These are phyloP conservation scores for Ageneiosus marmoratus DNA, from an alignment of 2,113 vertebrate genomes.

Conservation along the genomic window DNA sequence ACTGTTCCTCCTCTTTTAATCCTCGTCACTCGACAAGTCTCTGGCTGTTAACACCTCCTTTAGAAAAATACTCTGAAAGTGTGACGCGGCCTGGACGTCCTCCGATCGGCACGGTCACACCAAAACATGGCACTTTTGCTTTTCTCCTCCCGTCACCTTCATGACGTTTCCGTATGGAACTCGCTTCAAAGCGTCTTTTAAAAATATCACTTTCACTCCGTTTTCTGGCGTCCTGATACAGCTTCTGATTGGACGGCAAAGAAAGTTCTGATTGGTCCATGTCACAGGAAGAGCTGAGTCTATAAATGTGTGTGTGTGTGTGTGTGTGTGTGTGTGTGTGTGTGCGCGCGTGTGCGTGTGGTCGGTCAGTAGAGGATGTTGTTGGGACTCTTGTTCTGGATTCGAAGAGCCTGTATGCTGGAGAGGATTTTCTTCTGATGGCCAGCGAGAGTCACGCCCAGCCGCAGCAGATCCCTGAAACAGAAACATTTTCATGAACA, in stretches of 20 bases:
- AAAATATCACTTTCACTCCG: background rate
- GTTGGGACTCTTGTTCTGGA: constrained; percentile 70
- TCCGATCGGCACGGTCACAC: background rate
- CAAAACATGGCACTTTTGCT: constrained; percentile 1
- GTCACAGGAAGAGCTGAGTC: constrained; percentile 32
- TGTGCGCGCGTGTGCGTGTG: constrained; percentile 47
- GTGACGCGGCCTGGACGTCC: background rate
- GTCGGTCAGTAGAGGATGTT: constrained; percentile 72
- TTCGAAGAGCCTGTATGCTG: constrained; percentile 78
- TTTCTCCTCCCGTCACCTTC: background rate
- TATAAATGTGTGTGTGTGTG: background rate
- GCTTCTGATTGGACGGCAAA: background rate
- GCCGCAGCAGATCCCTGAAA: constrained; percentile 76
- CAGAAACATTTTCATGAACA: no score
- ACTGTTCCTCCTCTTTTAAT: background rate
- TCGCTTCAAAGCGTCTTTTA: background rate
- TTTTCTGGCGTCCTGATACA: background rate
- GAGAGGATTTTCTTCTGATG: constrained; percentile 84
- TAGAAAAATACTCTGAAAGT: constrained; percentile 45
- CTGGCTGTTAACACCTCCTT: background rate
- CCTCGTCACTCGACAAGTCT: background rate
- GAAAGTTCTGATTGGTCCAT: constrained; percentile 33
- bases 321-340: constrained; percentile 17
- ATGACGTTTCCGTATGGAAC: background rate
- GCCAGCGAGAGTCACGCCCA: constrained; percentile 82